Evolutionary conservation across 2,113 vertebrate species (phyloP).

Genomic region (Notothenia rossii): DNA sequence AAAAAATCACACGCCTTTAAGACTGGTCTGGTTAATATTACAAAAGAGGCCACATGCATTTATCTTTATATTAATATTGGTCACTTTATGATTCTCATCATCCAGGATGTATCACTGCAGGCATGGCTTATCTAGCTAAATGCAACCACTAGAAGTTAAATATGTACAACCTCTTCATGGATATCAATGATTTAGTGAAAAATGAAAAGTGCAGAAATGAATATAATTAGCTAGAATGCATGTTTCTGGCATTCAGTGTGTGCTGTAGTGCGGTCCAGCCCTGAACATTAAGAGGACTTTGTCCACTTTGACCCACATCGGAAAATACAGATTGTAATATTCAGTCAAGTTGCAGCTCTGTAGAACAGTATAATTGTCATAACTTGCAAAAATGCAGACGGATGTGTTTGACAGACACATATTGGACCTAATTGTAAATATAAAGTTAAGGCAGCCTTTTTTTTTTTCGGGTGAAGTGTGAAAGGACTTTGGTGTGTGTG

Average conservation of each 20-base stretch:
- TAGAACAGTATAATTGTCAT: background rate
- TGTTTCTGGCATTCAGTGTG: background rate
- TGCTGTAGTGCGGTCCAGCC: background rate
- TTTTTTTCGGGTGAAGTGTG: slow-evolving; percentile 12
- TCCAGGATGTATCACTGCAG: background rate
- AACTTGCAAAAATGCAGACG: background rate
- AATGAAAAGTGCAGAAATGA: background rate
- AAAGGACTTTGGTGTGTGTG: slow-evolving; percentile 49
- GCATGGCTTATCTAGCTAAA: background rate
- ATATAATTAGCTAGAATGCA: background rate
- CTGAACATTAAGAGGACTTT: background rate
- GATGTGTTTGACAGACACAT: slow-evolving; percentile 24
- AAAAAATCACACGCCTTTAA: slow-evolving; percentile 12
- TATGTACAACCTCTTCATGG: background rate
- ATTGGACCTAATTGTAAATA: slow-evolving; percentile 78
- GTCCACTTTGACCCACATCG: slow-evolving; percentile 2
- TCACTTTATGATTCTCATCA: background rate
- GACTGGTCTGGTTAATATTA: slow-evolving; percentile 20
- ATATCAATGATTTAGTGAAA: background rate
- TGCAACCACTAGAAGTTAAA: background rate
- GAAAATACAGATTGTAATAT: background rate
- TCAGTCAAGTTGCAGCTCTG: slow-evolving; percentile 3
- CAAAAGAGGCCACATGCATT: slow-evolving; percentile 15
- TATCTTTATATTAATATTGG: slow-evolving; percentile 21
- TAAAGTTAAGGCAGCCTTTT: slow-evolving; percentile 24